These are phyloP conservation scores for Hydrophis major DNA, from an alignment of 2,797 vertebrate genomes.

Conservation along the genomic window DNA sequence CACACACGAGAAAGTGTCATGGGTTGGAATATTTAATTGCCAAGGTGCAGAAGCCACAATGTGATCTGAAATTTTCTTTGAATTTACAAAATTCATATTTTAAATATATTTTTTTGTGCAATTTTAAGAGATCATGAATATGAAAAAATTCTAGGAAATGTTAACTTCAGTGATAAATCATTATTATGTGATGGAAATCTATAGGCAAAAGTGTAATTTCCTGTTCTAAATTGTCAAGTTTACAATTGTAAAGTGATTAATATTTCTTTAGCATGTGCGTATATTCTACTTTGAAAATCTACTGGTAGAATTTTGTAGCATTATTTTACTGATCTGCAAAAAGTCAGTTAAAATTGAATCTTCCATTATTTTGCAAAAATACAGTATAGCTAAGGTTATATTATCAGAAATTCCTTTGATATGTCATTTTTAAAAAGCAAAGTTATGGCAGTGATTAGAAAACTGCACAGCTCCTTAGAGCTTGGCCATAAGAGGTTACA, in stretches of 20 bases:
- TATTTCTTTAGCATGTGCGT: slow-evolving; percentile 27
- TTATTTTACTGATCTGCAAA: neutral
- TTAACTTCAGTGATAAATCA: neutral
- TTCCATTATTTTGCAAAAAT: slow-evolving; percentile 37
- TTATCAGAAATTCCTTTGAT: slow-evolving; percentile 42
- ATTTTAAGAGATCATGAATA: neutral
- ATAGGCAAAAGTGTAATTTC: neutral
- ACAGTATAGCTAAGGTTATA: slow-evolving; percentile 27
- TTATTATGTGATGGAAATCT: neutral
- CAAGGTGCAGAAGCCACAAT: neutral
- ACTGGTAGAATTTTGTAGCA: neutral
- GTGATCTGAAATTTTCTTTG: neutral
- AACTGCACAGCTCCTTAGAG: neutral
- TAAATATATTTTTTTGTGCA: neutral
- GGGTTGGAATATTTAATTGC: neutral
- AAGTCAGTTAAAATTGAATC: slow-evolving; percentile 22
- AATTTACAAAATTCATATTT: neutral
- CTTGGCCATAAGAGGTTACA: neutral
- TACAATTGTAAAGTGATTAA: neutral
- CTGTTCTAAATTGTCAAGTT: neutral
- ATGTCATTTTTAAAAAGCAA: slow-evolving; percentile 28
- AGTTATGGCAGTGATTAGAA: neutral
- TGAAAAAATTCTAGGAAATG: neutral
- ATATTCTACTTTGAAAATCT: neutral
- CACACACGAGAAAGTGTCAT: neutral